Percentiles rank a stretch among this genome's conserved stretches.
These are phyloP conservation scores for Papilio glaucus DNA, from an alignment of 1,140 invertebrate genomes.

Conservation along the genomic window DNA sequence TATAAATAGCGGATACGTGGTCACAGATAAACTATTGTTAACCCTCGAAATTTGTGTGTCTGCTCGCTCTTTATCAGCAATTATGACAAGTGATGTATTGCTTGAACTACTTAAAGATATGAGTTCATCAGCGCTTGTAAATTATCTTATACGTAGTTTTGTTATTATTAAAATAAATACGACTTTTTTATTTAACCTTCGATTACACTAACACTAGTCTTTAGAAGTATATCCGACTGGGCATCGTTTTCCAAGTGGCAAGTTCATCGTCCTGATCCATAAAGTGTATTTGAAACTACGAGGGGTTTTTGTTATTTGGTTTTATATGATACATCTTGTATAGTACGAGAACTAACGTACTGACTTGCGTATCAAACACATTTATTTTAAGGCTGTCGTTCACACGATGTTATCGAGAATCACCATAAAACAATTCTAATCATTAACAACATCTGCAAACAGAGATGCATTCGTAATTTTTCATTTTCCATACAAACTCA, in stretches of 20 bases:
- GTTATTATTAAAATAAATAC: background rate
- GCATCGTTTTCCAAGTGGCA: no score
- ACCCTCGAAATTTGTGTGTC: slow-evolving; percentile 27
- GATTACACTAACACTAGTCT: no score
- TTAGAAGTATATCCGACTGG: no score
- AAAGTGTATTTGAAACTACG: background rate
- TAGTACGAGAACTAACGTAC: background rate
- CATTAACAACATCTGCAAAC: slow-evolving; percentile 31
- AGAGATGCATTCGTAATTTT: slow-evolving; percentile 36
- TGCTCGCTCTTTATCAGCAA: slow-evolving; percentile 25
- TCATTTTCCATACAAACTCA: slow-evolving; percentile 36
- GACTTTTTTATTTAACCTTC: background rate
- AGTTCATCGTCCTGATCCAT: no score
- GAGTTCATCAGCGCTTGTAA: slow-evolving; percentile 29
- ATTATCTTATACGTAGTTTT: slow-evolving; percentile 21
- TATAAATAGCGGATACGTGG: slow-evolving; percentile 10
- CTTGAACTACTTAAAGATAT: slow-evolving; percentile 32
- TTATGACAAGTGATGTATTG: slow-evolving; percentile 36
- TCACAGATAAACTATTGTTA: slow-evolving; percentile 28
- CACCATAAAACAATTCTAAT: slow-evolving; percentile 30
- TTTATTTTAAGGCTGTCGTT: slow-evolving; percentile 11
- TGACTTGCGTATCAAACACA: background rate
- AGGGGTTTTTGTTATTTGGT: background rate
- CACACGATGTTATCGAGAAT: slow-evolving; percentile 23
- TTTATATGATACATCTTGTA: background rate